Evolutionary conservation across 1,140 invertebrate species (phyloP).

Genomic region (Lordiphosa stackelbergi): DNA sequence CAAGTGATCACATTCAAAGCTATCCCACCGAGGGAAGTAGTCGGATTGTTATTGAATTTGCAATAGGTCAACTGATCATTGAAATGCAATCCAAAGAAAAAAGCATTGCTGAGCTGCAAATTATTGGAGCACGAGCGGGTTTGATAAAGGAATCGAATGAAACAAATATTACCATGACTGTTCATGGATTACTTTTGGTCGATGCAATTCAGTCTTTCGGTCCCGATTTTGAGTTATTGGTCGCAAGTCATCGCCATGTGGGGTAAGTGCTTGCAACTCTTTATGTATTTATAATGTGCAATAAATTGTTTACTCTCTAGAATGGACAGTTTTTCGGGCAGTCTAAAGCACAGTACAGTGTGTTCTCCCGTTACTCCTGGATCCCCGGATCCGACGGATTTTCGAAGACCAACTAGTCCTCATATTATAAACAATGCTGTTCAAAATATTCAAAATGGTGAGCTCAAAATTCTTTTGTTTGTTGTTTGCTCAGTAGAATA

Average conservation of each 20-base stretch:
- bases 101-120: slow-evolving; percentile 93
- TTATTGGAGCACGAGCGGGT: slow-evolving; percentile 89
- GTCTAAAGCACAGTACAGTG: slow-evolving; percentile 92
- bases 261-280: slow-evolving; percentile 79
- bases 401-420: slow-evolving; percentile 77
- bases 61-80: slow-evolving; percentile 91
- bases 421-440: slow-evolving; percentile 68
- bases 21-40: slow-evolving; percentile 72
- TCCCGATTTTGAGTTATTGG: slow-evolving; percentile 94
- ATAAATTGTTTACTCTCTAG: slow-evolving; percentile 77
- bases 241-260: slow-evolving; percentile 95
- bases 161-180: slow-evolving; percentile 87
- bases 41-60: slow-evolving; percentile 90
- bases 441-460: slow-evolving; percentile 66
- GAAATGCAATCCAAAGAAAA: slow-evolving; percentile 90
- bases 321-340: slow-evolving; percentile 95
- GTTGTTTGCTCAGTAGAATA: no score
- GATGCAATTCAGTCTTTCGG: slow-evolving; percentile 97
- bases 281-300: neutral
- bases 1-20: slow-evolving; percentile 31
- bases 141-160: slow-evolving; percentile 85
- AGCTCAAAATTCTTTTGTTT: neutral
- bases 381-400: slow-evolving; percentile 79
- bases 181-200: slow-evolving; percentile 93
- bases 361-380: slow-evolving; percentile 90